phyloP scores from a whole-genome alignment of 35 echinoderm and acorn worm genomes.

The Nesometra sesokonis region DNA sequence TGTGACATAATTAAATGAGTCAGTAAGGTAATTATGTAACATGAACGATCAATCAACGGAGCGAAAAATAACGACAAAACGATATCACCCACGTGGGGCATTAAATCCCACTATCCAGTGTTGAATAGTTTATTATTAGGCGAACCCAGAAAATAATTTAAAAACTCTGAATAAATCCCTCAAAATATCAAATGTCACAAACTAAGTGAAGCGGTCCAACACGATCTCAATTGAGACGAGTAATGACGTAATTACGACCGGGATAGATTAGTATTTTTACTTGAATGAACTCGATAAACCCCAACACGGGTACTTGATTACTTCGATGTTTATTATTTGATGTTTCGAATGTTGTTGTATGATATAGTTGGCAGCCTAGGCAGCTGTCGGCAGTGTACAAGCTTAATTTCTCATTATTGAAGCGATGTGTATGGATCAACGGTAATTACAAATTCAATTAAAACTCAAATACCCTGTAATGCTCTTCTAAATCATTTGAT shows the following conservation, averaged over 20 bases:
- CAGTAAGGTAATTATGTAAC: too few relatives aligned
- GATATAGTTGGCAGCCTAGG: neutral
- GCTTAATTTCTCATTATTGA: slow-evolving; percentile 1
- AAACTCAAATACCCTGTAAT: neutral
- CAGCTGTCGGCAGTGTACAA: neutral
- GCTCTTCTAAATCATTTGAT: neutral
- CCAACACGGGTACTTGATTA: neutral
- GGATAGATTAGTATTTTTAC: neutral
- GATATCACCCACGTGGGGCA: neutral
- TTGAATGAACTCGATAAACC: neutral
- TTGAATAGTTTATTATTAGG: neutral
- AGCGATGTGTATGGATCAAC: neutral
- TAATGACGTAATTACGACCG: neutral
- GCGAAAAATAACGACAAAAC: neutral
- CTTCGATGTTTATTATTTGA: neutral
- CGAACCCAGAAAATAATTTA: neutral
- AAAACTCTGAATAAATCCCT: neutral
- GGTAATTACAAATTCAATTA: slow-evolving; percentile 1
- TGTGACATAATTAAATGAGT: too few relatives aligned
- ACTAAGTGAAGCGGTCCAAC: neutral
- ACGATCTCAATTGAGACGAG: neutral
- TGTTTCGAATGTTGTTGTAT: neutral
- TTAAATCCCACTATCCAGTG: neutral
- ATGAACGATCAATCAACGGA: too few relatives aligned
- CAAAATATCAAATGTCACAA: neutral